These are phyloP conservation scores for Clinocottus analis DNA, from an alignment of 2,113 vertebrate species.

Conservation along the genomic window DNA sequence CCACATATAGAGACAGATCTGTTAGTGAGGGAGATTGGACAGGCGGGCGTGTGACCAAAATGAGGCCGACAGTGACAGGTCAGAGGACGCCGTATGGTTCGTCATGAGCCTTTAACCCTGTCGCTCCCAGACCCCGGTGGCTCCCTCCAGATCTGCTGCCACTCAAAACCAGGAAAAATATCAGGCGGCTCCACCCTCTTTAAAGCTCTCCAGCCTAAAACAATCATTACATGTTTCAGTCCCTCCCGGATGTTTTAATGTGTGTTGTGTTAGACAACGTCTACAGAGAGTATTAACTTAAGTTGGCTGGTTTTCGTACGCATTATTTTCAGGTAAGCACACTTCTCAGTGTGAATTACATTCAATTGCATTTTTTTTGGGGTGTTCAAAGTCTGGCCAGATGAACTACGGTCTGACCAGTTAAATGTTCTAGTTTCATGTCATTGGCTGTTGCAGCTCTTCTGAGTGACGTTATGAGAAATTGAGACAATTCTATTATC, in stretches of 20 bases:
- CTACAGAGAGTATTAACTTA: background rate
- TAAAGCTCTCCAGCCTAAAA: background rate
- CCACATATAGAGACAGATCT: conserved; percentile 49
- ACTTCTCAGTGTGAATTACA: no score
- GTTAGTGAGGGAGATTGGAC: conserved; percentile 24
- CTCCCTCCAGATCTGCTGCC: background rate
- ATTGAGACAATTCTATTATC: background rate
- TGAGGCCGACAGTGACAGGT: conserved; percentile 44
- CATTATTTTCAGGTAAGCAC: background rate
- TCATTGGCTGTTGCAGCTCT: background rate
- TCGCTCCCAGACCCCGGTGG: background rate
- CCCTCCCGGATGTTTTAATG: background rate
- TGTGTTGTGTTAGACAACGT: background rate
- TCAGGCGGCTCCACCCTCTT: background rate
- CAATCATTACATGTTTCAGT: background rate
- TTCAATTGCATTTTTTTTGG: no score
- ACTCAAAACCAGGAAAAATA: background rate
- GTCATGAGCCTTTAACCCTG: conserved; percentile 45
- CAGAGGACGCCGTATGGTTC: conserved; percentile 43
- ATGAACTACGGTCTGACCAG: background rate
- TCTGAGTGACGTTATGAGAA: background rate
- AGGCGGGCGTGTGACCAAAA: conserved; percentile 27
- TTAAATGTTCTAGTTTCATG: background rate
- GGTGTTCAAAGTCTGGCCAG: no score
- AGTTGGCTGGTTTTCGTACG: background rate